Percentiles rank a stretch among this genome's conserved stretches.
These are phyloP conservation scores for Yponomeuta sedellus DNA, from an alignment of 2,888 invertebrate genomes.

Conservation along the genomic window DNA sequence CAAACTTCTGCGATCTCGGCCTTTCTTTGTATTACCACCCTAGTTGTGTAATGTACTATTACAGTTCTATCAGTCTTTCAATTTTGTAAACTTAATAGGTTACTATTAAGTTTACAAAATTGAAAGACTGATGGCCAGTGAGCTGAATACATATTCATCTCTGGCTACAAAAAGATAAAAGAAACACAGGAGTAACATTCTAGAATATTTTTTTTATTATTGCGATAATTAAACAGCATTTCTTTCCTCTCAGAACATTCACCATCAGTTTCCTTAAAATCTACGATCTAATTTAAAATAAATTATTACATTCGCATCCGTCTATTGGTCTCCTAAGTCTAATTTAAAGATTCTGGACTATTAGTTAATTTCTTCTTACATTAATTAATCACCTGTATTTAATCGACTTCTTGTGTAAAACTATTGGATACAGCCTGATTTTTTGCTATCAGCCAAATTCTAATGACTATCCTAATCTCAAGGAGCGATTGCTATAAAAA, in stretches of 20 bases:
- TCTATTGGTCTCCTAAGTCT: conserved; percentile 17
- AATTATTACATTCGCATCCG: conserved; percentile 24
- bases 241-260: conserved; percentile 24
- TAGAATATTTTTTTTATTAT: conserved; percentile 26
- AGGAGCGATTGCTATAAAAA: too few relatives aligned
- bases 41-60: too few relatives aligned
- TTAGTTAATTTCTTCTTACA: background rate
- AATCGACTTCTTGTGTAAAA: background rate
- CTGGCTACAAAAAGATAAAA: background rate
- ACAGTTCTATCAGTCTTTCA: too few relatives aligned
- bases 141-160: too few relatives aligned
- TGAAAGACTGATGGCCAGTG: too few relatives aligned
- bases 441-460: too few relatives aligned
- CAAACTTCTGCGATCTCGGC: too few relatives aligned
- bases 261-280: conserved; percentile 21
- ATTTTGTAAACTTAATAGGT: too few relatives aligned
- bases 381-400: background rate
- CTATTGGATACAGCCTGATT: background rate
- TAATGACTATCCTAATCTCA: too few relatives aligned
- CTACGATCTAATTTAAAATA: conserved; percentile 25
- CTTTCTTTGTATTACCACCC: too few relatives aligned
- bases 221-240: conserved; percentile 24
- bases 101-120: too few relatives aligned
- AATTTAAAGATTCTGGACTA: background rate
- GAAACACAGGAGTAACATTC: background rate